These are phyloP conservation scores for Drosophila pseudoananassae DNA, from an alignment of 1,140 invertebrate species.

Conservation along the genomic window DNA sequence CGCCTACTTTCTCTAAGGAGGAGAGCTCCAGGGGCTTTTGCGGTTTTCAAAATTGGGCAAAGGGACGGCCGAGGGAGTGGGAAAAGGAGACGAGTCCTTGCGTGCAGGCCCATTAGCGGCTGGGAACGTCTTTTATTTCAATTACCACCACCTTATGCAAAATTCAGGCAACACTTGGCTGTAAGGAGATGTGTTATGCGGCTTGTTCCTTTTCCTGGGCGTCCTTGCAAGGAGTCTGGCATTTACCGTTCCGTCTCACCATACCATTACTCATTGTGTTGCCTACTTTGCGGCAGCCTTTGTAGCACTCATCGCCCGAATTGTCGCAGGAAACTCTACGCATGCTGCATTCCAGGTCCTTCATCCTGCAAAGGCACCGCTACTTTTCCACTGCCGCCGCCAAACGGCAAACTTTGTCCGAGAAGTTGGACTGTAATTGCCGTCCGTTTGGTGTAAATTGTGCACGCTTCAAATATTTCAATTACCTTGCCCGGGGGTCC, in stretches of 20 bases:
- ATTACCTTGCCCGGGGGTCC: slow-evolving; percentile 40
- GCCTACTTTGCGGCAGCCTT: slow-evolving; percentile 34
- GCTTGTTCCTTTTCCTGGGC: slow-evolving; percentile 29
- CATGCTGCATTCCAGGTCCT: slow-evolving; percentile 18
- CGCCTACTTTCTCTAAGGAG: slow-evolving; percentile 11
- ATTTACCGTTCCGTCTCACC: slow-evolving; percentile 1
- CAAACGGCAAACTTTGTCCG: slow-evolving; percentile 28
- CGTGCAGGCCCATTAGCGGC: slow-evolving; percentile 59
- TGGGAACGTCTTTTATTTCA: slow-evolving; percentile 71
- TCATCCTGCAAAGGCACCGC: background rate
- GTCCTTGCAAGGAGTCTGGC: slow-evolving; percentile 11
- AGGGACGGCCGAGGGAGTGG: background rate
- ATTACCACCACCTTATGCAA: slow-evolving; percentile 67
- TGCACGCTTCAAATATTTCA: slow-evolving; percentile 51
- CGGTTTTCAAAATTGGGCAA: slow-evolving; percentile 11
- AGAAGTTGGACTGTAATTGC: slow-evolving; percentile 37
- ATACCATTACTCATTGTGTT: slow-evolving; percentile 48
- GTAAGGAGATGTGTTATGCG: slow-evolving; percentile 42
- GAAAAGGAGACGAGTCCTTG: slow-evolving; percentile 21
- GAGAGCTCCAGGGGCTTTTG: slow-evolving; percentile 21
- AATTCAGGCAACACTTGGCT: slow-evolving; percentile 53
- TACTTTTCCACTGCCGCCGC: slow-evolving; percentile 10
- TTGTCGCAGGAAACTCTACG: slow-evolving; percentile 20
- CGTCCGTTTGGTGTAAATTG: slow-evolving; percentile 38
- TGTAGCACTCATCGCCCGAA: slow-evolving; percentile 24